Base-by-base conservation (phyloP, 2,888 invertebrate species). In the Netelia fuscicornis region DNA sequence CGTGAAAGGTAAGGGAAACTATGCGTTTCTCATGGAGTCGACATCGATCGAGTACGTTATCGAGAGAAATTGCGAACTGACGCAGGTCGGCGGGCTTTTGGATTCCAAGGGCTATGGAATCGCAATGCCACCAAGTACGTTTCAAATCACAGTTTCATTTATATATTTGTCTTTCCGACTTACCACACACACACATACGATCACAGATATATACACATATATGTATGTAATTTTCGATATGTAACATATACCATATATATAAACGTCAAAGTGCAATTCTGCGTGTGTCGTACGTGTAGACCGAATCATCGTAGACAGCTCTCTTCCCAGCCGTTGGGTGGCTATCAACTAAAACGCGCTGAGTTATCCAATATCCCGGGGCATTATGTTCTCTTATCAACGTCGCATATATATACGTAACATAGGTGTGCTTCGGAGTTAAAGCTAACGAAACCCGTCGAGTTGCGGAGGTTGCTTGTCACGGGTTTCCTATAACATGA, bases 1-100 rank as follows among this genome's bases (percentile, higher is more conserved):
- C 0, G 91, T 96, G 75, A 97, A 96, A 93, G 96, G 96, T 60
- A 97, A 97, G 93, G 95, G 97, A 74, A 95, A 95, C 77, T 99
- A 98, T 93, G 99, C 99, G 2, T 99, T 97, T 93, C 95, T 99
- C 65, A 99, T 99, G 98, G 99, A 99, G 94, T 98, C 98, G 6
- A 97, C 98, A 0, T 97, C 97, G 0, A 97, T 99, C 86, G 99
- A 99, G 94, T 99, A 99, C 94, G 97, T 97, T 90, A 95, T 97
- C 86, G 97, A 98, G 93, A 95, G 97, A 85, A 95, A 98, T 90
- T 99, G 98, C 91, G 97, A 98, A 68, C 95, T 98, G 86, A 97
- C 96, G 91, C 97, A 97, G 95, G 96, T 98, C 9, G 98, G 98
- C 1, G 95, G 96, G 9, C 95, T 96, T 89, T 95, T 99, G 76